Percentiles rank a stretch among this genome's conserved stretches.
These are phyloP conservation scores for Dysmachus trigonus DNA, from an alignment of 2,888 invertebrate species.

Conservation along the genomic window DNA sequence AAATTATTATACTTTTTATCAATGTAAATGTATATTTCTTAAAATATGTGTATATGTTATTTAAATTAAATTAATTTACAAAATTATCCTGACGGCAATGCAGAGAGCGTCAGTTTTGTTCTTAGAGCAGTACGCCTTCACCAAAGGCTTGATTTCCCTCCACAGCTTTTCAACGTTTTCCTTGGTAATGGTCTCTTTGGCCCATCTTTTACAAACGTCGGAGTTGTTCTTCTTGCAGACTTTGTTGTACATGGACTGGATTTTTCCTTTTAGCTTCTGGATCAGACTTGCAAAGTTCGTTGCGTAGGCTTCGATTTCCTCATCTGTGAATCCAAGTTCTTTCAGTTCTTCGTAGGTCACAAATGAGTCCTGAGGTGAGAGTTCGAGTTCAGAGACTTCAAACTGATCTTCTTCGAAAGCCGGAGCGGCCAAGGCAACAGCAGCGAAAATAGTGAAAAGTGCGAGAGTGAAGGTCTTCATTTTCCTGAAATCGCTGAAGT, in stretches of 20 bases:
- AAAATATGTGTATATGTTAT: neutral
- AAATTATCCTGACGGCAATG: neutral
- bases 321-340: neutral
- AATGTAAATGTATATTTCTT: neutral
- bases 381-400: neutral
- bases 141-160: slow-evolving; percentile 1
- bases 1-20: neutral
- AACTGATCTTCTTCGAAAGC: neutral
- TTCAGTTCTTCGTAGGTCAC: neutral
- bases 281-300: neutral
- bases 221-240: slow-evolving; percentile 5
- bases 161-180: slow-evolving; percentile 10
- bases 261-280: neutral
- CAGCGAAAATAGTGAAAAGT: neutral
- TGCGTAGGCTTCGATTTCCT: neutral
- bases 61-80: neutral
- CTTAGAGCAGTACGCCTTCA: neutral
- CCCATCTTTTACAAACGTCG: slow-evolving; percentile 16
- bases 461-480: neutral
- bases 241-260: neutral
- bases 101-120: neutral
- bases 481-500: neutral
- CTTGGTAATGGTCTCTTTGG: neutral
- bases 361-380: neutral
- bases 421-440: neutral